Percentiles rank a stretch among this genome's conserved stretches.
phyloP scores from a whole-genome alignment of 64 coral and sea anemone species.

The Platygyra sinensis region DNA sequence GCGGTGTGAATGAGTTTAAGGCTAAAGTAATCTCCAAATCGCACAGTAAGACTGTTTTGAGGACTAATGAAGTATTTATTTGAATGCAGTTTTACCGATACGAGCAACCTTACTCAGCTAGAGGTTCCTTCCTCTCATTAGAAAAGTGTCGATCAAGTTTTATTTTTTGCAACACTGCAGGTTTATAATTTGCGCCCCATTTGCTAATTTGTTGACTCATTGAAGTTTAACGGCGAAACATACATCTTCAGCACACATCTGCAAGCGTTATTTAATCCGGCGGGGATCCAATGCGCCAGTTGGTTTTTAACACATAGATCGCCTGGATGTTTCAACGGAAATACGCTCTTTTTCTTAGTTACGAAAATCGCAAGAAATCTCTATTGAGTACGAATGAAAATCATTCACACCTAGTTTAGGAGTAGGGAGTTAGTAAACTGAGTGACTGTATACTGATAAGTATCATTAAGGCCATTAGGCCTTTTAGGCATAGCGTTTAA shows the following conservation, averaged over 20 bases:
- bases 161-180: neutral
- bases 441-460: slow-evolving; percentile 1
- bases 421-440: neutral
- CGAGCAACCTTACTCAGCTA: neutral
- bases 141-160: neutral
- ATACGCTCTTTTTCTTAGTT: neutral
- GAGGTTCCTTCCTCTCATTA: neutral
- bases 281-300: neutral
- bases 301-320: slow-evolving; percentile 38
- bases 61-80: slow-evolving; percentile 46
- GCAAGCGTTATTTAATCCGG: slow-evolving; percentile 10
- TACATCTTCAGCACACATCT: neutral
- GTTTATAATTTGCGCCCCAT: neutral
- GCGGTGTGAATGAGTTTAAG: slow-evolving; percentile 3
- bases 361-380: neutral
- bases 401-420: slow-evolving; percentile 21
- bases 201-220: neutral
- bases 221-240: neutral
- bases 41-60: slow-evolving; percentile 7
- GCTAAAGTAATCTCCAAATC: slow-evolving; percentile 34
- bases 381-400: slow-evolving; percentile 5
- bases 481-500: neutral
- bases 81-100: slow-evolving; percentile 30
- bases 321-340: slow-evolving; percentile 4
- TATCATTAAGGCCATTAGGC: slow-evolving; percentile 23